A percentile compares a stretch with the other conserved stretches of the same genome.
These are phyloP conservation scores for Cetoscarus ocellatus DNA, from an alignment of 2,797 vertebrate species.

Conservation along the genomic window DNA sequence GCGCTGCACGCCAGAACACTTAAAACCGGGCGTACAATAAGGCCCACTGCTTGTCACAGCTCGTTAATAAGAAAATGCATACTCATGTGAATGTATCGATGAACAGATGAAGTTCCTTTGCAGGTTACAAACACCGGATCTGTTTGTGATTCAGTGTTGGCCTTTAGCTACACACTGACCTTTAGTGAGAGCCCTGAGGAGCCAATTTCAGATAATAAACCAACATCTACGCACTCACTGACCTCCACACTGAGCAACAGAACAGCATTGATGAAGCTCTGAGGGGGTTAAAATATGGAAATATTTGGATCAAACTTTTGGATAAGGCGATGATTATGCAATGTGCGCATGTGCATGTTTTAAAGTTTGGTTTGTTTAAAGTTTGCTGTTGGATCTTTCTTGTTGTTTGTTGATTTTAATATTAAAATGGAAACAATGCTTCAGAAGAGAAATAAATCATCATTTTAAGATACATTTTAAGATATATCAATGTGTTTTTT, in stretches of 20 bases:
- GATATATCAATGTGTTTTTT: too few species aligned
- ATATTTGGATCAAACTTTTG: slow-evolving; percentile 21
- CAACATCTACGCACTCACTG: not conserved
- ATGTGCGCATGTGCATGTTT: not conserved
- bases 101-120: slow-evolving; percentile 13
- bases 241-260: slow-evolving; percentile 24
- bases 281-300: slow-evolving; percentile 29
- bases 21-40: too few species aligned
- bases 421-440: too few species aligned
- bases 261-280: slow-evolving; percentile 55
- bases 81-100: slow-evolving; percentile 34
- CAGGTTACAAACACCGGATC: slow-evolving; percentile 12
- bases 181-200: slow-evolving; percentile 49
- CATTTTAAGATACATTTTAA: too few species aligned
- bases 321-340: slow-evolving; percentile 19
- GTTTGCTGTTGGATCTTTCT: not conserved
- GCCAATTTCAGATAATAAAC: slow-evolving; percentile 61
- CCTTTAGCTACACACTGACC: slow-evolving; percentile 71
- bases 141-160: slow-evolving; percentile 59
- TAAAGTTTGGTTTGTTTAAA: not conserved
- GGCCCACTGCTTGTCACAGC: not conserved
- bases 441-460: too few species aligned
- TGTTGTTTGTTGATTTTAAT: not conserved
- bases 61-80: slow-evolving; percentile 30
- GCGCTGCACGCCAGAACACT: too few species aligned